Percentiles rank a stretch among this genome's conserved stretches.
phyloP scores from a whole-genome alignment of 35 echinoderm and acorn worm species.

The Eucidaris tribuloides region DNA sequence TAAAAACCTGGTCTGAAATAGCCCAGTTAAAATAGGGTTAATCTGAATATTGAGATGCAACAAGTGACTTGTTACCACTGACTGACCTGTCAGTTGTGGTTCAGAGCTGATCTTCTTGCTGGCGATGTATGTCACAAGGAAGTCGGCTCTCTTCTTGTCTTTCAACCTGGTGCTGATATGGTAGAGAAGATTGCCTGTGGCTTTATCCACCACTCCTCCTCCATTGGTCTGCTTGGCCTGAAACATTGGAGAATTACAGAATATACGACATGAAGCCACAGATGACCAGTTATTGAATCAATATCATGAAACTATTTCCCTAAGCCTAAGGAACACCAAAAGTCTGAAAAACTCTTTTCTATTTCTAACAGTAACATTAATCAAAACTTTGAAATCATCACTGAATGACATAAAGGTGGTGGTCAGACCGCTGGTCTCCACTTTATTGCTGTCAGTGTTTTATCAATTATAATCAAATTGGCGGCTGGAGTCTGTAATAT shows the following conservation, averaged over 20 bases:
- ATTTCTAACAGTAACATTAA: neutral
- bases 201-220: constrained; percentile 57
- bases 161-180: constrained; percentile 83
- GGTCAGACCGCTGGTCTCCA: too few species aligned
- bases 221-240: constrained; percentile 72
- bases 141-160: constrained; percentile 71
- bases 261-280: neutral
- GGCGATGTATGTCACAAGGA: constrained; percentile 60
- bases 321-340: too few species aligned
- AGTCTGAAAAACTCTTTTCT: neutral
- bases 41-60: neutral
- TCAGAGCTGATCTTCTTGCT: constrained; percentile 71
- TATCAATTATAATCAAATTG: too few species aligned
- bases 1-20: too few species aligned
- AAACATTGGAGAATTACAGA: neutral
- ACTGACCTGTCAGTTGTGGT: constrained; percentile 84
- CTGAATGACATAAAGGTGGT: neutral
- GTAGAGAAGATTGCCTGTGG: constrained; percentile 81
- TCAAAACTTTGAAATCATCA: neutral
- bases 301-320: neutral
- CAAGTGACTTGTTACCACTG: neutral
- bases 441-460: too few species aligned
- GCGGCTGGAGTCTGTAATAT: too few species aligned
- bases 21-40: too few species aligned
- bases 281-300: neutral